Base-by-base conservation (phyloP, 2,888 invertebrate genomes). In the Tridacna crocea region DNA sequence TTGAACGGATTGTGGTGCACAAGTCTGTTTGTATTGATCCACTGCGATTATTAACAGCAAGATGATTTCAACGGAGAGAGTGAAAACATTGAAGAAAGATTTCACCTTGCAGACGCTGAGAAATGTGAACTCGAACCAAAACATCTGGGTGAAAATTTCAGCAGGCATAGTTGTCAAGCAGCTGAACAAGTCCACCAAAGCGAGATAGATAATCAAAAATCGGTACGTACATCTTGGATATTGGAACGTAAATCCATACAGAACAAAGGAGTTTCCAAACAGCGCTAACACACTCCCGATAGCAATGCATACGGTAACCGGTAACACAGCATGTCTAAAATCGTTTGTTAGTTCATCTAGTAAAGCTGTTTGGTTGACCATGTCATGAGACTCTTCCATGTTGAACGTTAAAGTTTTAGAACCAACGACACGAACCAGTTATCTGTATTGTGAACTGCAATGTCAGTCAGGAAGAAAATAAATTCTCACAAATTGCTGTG, bases 21-120 rank as follows among this genome's bases (percentile, higher is more conserved):
- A 68, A 2, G 47, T 68, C 47, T 68, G 46, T 15, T 68, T 68
- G 47, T 68, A 68, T 47, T 46, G 15, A 2, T 68, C 68, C 12
- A 68, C 8, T 17, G 68, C n/a, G n/a, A 68, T 47, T 4, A 68
- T 27, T 0, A 68, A n/a, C 27, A 68, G 15, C 8, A 46, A 1
- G 15, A 46, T 6, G 19, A 68, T 46, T 12, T 68, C 68, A 8
- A 46, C 19, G n/a, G 47, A 68, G 12, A 68, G 46, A 17, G n/a
- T 46, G 47, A 68, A 68, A 15, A 46, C n/a, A 22, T 68, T 68
- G 68, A 46, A 13, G 47, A 19, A 68, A 22, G 46, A 46, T n/a
- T 68, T 68, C 46, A 47, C 10, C 17, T 46, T 68, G 46, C 68
- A 68, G 12, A 68, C 0, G 0, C 15, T 15, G 46, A 19, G 46